Base-by-base conservation (phyloP, 2,888 invertebrate species). In the Quadroppia sp. region DNA sequence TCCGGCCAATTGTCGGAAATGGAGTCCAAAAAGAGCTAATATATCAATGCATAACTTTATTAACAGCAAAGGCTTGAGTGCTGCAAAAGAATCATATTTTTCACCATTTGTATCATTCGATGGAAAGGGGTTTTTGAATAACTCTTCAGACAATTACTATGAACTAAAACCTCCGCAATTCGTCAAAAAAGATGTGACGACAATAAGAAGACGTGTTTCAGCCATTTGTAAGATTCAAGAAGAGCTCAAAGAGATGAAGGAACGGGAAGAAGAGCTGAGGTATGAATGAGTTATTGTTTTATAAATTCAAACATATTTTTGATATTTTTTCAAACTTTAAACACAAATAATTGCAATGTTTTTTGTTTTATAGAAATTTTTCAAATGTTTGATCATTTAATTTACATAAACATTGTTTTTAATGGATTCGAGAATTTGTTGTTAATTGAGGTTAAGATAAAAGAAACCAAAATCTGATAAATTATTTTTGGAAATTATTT, bases 191-290 rank as follows among this genome's bases (percentile, higher is more conserved):
- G 45, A 69, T 53, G 25, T 67, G 20, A 69, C 69, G 23, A 40
- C 45, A 17, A 40, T 45, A 2, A 53, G 45, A 69, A 40, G 67
- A 73, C 64, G 73, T 20, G 88, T 91, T 4, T 90, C 92, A 0
- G 91, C 93, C 2, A 92, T 94, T 81, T 89, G 91, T 80, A 92
- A 91, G 82, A 94, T 94, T 79, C 90, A 91, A 80, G 88, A 88
- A 77, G 94, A 94, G 82, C 83, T 94, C 71, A 86, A 88, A 80
- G 93, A 94, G 79, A 89, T 93, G 87, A 89, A 90, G 80, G 87
- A 88, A 77, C 85, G 92, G 73, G 92, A 92, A 80, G 88, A 89
- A 77, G 92, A 92, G 80, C 83, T 92, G 59, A 90, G 90, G 86
- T 87, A 79, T 50, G 2, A 11, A 53, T 23, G 3, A 78, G 80